These are phyloP conservation scores for Rhynchotus rufescens DNA, from an alignment of 2,797 vertebrate species.

Conservation along the genomic window DNA sequence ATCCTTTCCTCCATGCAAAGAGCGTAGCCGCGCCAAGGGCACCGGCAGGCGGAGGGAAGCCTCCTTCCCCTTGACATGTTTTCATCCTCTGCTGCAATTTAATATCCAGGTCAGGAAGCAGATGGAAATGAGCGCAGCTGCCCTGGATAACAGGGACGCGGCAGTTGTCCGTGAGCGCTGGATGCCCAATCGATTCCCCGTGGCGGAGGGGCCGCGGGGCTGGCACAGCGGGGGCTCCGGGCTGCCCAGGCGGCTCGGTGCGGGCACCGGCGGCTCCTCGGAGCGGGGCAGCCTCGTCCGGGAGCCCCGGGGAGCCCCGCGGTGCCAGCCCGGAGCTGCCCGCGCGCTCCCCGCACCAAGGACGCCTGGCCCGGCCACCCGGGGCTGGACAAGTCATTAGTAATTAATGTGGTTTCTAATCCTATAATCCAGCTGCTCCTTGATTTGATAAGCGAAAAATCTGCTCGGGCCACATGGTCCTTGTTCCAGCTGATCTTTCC, in stretches of 20 bases:
- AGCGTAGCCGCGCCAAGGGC: neutral
- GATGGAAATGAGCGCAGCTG: conserved; percentile 16
- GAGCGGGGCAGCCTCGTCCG: too few species aligned
- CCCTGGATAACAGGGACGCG: conserved; percentile 6
- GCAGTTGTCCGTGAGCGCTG: neutral
- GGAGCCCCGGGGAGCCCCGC: too few species aligned
- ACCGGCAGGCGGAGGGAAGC: neutral
- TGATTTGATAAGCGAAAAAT: conserved; percentile 69
- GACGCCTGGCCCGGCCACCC: neutral
- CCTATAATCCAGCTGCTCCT: conserved; percentile 73
- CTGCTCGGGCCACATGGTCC: conserved; percentile 45
- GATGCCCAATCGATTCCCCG: neutral
- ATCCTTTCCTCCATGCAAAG: neutral
- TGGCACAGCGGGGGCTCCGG: too few species aligned
- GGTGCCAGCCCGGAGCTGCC: neutral
- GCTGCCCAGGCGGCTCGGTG: too few species aligned
- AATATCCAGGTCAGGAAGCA: conserved; percentile 55
- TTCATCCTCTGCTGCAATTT: neutral
- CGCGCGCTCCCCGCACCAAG: neutral
- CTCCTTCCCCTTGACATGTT: neutral
- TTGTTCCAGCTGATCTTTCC: neutral
- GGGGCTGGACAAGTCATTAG: conserved; percentile 42
- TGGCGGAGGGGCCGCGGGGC: too few species aligned
- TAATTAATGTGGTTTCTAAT: conserved; percentile 72
- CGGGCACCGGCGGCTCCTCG: too few species aligned